Percentiles rank a stretch among this genome's conserved stretches.
These are phyloP conservation scores for Habrosyne pyritoides DNA, from an alignment of 2,888 invertebrate genomes.

Conservation along the genomic window DNA sequence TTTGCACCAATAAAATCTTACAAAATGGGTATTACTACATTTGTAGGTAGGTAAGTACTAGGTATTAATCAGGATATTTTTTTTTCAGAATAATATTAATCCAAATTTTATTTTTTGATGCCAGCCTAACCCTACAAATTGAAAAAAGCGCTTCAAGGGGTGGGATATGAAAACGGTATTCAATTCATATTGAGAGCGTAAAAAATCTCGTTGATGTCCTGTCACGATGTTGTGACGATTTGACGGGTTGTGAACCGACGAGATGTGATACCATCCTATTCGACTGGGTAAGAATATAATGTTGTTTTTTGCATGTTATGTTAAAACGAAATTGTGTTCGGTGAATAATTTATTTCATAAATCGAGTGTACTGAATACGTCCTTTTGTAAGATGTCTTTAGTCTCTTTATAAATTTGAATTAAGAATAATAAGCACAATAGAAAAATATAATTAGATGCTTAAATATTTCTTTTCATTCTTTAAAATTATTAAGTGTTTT, in stretches of 20 bases:
- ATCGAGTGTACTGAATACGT: too few species aligned
- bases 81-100: too few species aligned
- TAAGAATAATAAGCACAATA: too few species aligned
- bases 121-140: conserved; percentile 45
- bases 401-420: too few species aligned
- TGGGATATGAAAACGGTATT: conserved; percentile 64
- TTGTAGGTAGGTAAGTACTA: too few species aligned
- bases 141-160: conserved; percentile 39
- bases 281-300: neutral
- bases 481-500: neutral
- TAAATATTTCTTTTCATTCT: too few species aligned
- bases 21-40: too few species aligned
- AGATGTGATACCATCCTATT: neutral
- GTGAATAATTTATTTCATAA: neutral
- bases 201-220: neutral
- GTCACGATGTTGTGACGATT: neutral
- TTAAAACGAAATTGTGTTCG: neutral
- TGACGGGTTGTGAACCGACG: neutral
- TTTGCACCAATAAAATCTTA: too few species aligned
- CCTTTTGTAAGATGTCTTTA: too few species aligned
- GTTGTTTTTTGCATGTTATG: neutral
- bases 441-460: too few species aligned
- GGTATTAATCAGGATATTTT: too few species aligned
- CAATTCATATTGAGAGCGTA: conserved; percentile 41
- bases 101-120: too few species aligned